phyloP scores from a whole-genome alignment of 2,888 invertebrate genomes.

The Sinopyrophorus schimmeli region DNA sequence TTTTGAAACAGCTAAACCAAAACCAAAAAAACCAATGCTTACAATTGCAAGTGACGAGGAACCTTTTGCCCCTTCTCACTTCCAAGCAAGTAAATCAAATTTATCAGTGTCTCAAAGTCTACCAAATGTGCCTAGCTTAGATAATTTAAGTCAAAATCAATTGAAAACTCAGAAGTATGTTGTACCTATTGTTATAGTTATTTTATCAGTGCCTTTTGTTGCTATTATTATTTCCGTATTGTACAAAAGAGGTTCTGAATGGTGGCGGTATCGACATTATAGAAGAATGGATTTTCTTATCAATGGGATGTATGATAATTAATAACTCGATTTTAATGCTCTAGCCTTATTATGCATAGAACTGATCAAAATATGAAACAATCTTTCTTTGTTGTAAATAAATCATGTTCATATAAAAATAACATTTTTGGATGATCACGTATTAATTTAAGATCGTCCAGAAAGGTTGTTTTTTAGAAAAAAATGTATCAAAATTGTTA shows the following conservation, averaged over 20 bases:
- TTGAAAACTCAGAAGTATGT: conserved; percentile 63
- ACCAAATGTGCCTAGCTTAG: conserved; percentile 36
- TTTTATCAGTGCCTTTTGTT: conserved; percentile 75
- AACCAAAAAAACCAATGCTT: conserved; percentile 59
- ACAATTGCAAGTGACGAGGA: conserved; percentile 56
- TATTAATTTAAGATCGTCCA: not conserved
- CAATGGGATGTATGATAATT: conserved; percentile 89
- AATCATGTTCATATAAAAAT: not conserved
- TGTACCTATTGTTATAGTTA: conserved; percentile 73
- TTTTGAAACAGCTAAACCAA: conserved; percentile 42
- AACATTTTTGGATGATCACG: not conserved
- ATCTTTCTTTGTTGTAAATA: not conserved
- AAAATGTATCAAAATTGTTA: conserved; percentile 1
- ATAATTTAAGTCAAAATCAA: conserved; percentile 33
- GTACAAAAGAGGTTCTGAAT: conserved; percentile 73
- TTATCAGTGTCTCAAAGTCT: conserved; percentile 10
- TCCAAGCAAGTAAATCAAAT: conserved; percentile 20
- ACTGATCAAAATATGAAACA: no score
- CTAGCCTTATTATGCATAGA: no score
- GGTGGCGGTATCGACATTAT: conserved; percentile 85
- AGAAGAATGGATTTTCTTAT: conserved; percentile 86
- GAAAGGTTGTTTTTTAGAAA: not conserved
- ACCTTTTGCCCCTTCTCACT: conserved; percentile 19
- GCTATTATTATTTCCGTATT: conserved; percentile 68
- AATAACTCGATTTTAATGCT: no score